Conservation (phyloP, 2,888 invertebrate species). For the Micoletzkya japonica region DNA sequence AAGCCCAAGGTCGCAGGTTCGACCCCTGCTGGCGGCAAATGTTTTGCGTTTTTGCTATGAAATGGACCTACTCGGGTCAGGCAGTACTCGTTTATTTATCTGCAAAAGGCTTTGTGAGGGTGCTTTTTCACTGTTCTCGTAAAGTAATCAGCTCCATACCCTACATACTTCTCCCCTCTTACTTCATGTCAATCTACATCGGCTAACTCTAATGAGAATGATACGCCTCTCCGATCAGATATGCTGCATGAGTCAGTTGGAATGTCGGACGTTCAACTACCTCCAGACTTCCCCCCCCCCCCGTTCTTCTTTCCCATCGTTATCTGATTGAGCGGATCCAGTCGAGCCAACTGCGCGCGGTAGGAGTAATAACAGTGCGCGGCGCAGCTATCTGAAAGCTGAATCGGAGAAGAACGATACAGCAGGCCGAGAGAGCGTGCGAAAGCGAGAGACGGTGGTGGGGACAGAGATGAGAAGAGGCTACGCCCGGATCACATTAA, state of each 20-base stretch:
- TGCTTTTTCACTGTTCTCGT: too few relatives aligned
- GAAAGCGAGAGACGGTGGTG: not conserved
- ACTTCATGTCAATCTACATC: too few relatives aligned
- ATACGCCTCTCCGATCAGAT: too few relatives aligned
- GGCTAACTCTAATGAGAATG: too few relatives aligned
- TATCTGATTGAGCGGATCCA: too few relatives aligned
- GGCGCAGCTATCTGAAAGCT: not conserved
- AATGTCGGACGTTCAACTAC: not conserved
- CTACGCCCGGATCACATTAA: not conserved
- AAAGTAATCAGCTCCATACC: too few relatives aligned
- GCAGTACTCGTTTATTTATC: too few relatives aligned
- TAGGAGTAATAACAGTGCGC: not conserved
- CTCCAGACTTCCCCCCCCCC: not conserved
- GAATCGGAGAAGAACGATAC: not conserved
- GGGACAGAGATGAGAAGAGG: not conserved
- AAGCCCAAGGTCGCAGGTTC: constrained; percentile 39
- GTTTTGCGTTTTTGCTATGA: too few relatives aligned
- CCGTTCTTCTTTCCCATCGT: constrained; percentile 1
- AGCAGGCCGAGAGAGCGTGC: not conserved
- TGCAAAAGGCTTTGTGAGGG: too few relatives aligned
- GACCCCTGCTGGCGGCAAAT: constrained; percentile 32
- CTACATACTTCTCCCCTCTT: too few relatives aligned
- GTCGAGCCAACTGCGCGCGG: too few relatives aligned
- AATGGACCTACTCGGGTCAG: too few relatives aligned
- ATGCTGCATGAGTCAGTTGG: not conserved